Base-by-base conservation (phyloP, 2,888 invertebrate genomes). In the Idaea dimidiata region DNA sequence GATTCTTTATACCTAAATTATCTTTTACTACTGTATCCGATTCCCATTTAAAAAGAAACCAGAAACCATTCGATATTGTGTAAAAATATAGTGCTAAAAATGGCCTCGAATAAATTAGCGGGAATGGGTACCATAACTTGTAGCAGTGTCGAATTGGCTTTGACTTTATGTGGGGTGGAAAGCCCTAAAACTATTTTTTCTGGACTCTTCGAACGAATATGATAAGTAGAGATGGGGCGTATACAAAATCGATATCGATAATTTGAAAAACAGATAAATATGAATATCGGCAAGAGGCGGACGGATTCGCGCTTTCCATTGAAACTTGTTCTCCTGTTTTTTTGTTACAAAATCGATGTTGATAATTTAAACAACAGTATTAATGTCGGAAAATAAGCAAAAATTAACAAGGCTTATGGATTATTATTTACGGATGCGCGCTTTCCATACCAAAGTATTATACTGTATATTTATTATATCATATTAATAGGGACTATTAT, bases 41-140 rank as follows among this genome's bases (percentile, higher is more conserved):
- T 76, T 78, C 76, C 84, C 82, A 78, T 87, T 89, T 88, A 89
- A 87, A 88, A 82, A 79, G 89, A 78, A 88, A 89, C 88, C 80
- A 75, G 79, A 88, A 80, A 79, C 88, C 82, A 80, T 77, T 81
- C 76, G 67, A 67, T 68, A 74, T 63, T 65, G 67, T 67, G 68
- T 73, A 79, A 79, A 82, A 76, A 75, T 70, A 66, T 66, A 69
- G n/a, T n/a, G n/a, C n/a, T 54, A 55, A 24, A 55, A 78, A 73
- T 76, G 70, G 78, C 77, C 76, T 81, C 79, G 74, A 84, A 84
- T 84, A 87, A 86, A 82, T 82, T 72, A 43, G 72, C 75, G 75
- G 80, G 85, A 84, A 78, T 76, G 87, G 84, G 86, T 82, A 74
- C 76, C 64, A 67, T 77, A 81, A 86, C 87, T 88, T 89, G 90